A percentile compares a stretch with the other conserved stretches of the same genome.
Evolutionary conservation across 1,140 invertebrate species (phyloP).

Genomic region (Drosophila nikananu): DNA sequence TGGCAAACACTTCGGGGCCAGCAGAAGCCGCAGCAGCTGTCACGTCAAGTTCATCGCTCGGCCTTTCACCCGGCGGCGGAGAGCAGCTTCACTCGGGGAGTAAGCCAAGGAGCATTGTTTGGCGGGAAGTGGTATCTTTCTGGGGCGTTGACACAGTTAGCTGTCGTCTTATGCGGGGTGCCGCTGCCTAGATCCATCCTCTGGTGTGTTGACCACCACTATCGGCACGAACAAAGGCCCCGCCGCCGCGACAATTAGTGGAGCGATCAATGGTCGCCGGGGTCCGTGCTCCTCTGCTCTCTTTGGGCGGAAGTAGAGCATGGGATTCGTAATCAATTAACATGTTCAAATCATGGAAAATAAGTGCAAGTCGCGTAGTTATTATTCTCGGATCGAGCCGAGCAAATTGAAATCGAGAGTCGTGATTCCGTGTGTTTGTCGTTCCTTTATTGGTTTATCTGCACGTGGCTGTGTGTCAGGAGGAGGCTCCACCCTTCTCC

Average conservation of each 20-base stretch:
- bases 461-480: conserved; percentile 54
- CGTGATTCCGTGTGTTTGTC: conserved; percentile 41
- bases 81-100: neutral
- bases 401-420: conserved; percentile 50
- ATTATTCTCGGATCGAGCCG: conserved; percentile 35
- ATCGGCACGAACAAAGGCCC: conserved; percentile 77
- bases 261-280: conserved; percentile 77
- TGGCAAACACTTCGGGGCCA: conserved; percentile 29
- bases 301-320: conserved; percentile 73
- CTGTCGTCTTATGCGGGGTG: conserved; percentile 40
- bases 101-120: conserved; percentile 13
- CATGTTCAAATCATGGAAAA: conserved; percentile 77
- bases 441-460: conserved; percentile 64
- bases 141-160: conserved; percentile 30
- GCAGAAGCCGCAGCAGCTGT: conserved; percentile 28
- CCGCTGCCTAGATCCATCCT: conserved; percentile 42
- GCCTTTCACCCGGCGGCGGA: conserved; percentile 60
- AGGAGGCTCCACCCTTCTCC: conserved; percentile 1
- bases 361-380: conserved; percentile 60
- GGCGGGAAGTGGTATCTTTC: conserved; percentile 38
- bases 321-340: conserved; percentile 79
- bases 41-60: conserved; percentile 61
- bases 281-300: conserved; percentile 37
- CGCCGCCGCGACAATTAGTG: conserved; percentile 70
- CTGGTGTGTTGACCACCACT: conserved; percentile 32